These are phyloP conservation scores for Proterorhinus semilunaris DNA, from an alignment of 2,113 vertebrate species.

Conservation along the genomic window DNA sequence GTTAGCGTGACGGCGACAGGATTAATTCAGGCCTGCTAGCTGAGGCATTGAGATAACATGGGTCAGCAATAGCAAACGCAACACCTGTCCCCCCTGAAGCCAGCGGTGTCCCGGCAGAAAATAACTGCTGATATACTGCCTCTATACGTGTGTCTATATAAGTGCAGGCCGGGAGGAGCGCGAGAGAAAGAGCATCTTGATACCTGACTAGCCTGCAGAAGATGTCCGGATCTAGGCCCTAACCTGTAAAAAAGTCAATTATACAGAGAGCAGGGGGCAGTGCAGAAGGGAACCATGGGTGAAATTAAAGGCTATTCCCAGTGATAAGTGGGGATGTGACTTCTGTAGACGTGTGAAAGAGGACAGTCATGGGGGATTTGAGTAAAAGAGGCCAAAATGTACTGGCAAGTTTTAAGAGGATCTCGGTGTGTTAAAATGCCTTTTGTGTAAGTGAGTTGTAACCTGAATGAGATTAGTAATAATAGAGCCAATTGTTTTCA, in stretches of 20 bases:
- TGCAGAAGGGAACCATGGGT: slow-evolving; percentile 61
- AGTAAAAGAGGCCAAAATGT: slow-evolving; percentile 14
- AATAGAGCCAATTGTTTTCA: too few relatives aligned
- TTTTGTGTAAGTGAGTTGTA: not conserved
- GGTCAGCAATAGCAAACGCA: slow-evolving; percentile 53
- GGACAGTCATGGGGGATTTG: slow-evolving; percentile 2
- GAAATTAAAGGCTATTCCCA: slow-evolving; percentile 59
- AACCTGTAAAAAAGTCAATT: slow-evolving; percentile 62
- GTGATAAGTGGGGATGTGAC: slow-evolving; percentile 41
- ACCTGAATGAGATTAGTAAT: too few relatives aligned
- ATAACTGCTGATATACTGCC: slow-evolving; percentile 53
- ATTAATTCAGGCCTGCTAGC: slow-evolving; percentile 63
- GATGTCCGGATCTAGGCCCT: slow-evolving; percentile 47
- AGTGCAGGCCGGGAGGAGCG: not conserved
- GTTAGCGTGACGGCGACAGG: slow-evolving; percentile 42
- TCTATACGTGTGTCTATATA: slow-evolving; percentile 9
- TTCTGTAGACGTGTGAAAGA: slow-evolving; percentile 6
- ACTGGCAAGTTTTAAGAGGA: not conserved
- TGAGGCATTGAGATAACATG: slow-evolving; percentile 67
- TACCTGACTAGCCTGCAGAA: slow-evolving; percentile 40
- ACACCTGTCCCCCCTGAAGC: slow-evolving; percentile 66
- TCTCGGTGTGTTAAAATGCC: not conserved
- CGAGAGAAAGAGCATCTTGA: slow-evolving; percentile 2
- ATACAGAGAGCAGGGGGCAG: slow-evolving; percentile 24
- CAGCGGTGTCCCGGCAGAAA: slow-evolving; percentile 52